Evolutionary conservation across 2,888 invertebrate genomes (phyloP).

Genomic region (Petrolisthes cinctipes): DNA sequence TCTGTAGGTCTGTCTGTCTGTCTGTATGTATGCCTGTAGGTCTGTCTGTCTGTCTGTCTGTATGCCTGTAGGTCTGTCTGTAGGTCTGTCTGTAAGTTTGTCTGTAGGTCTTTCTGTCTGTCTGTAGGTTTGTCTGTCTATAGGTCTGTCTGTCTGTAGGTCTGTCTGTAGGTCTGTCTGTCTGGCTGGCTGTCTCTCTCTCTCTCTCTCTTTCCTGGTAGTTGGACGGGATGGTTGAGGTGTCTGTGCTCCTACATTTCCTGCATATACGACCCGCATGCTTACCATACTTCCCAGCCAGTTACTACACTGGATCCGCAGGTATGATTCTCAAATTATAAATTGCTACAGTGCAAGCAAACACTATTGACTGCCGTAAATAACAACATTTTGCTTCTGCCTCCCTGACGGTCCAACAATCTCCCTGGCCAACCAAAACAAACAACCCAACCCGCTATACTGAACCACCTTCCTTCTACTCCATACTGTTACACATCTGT

Average conservation of each 20-base stretch:
- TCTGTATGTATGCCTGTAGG: no score
- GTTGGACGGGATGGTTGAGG: no score
- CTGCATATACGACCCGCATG: not conserved
- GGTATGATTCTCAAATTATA: not conserved
- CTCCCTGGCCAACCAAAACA: not conserved
- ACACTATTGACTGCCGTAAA: not conserved
- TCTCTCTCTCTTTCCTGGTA: no score
- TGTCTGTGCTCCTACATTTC: not conserved
- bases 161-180: no score
- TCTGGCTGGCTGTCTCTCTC: no score
- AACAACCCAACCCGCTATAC: conserved; percentile 1
- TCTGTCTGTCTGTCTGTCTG: no score
- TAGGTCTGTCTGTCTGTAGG: no score
- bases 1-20: no score
- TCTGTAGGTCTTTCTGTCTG: no score
- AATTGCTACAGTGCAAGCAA: not conserved
- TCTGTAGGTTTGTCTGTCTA: no score
- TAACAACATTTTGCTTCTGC: not conserved
- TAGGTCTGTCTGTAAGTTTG: no score
- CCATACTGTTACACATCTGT: not conserved
- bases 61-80: no score
- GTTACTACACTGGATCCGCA: not conserved
- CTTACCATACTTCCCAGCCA: conserved; percentile 1
- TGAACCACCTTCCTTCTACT: not conserved
- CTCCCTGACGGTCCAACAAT: not conserved